These are phyloP conservation scores for Drosophila colorata DNA, from an alignment of 2,888 invertebrate genomes.

Conservation along the genomic window DNA sequence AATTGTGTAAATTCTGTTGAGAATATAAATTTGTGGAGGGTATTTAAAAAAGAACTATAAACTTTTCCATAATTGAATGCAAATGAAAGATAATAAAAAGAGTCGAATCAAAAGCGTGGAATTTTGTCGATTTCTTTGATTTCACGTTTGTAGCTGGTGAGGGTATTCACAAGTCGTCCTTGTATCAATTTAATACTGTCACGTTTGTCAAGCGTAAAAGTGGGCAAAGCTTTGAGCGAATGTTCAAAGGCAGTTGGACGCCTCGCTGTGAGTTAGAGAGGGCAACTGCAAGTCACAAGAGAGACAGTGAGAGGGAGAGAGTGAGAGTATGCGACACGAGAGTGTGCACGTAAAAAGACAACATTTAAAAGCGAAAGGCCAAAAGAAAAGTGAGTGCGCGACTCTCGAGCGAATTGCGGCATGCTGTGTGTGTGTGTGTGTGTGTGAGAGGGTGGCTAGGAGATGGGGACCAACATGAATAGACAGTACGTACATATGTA, in stretches of 20 bases:
- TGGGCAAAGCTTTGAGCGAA: conserved; percentile 52
- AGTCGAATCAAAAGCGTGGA: too few relatives aligned
- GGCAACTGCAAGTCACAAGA: conserved; percentile 10
- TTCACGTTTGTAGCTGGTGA: neutral
- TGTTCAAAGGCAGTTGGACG: conserved; percentile 23
- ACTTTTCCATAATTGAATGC: too few relatives aligned
- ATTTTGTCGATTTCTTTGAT: too few relatives aligned
- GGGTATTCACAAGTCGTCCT: conserved; percentile 26
- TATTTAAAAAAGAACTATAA: too few relatives aligned
- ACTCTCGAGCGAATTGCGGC: conserved; percentile 11
- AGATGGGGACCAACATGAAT: conserved; percentile 4
- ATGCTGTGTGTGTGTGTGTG: neutral
- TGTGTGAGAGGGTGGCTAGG: neutral
- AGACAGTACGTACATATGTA: neutral
- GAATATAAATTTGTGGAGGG: too few relatives aligned
- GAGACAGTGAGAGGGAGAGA: neutral
- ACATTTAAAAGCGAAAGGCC: conserved; percentile 48
- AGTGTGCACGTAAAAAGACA: conserved; percentile 32
- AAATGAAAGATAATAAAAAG: too few relatives aligned
- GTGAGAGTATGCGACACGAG: conserved; percentile 10
- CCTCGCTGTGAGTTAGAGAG: conserved; percentile 10
- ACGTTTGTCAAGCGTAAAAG: conserved; percentile 70
- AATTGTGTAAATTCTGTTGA: too few relatives aligned
- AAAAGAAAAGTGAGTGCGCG: conserved; percentile 32
- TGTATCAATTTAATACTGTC: conserved; percentile 3